Percentiles rank a stretch among this genome's conserved stretches.
Evolutionary conservation across 2,113 vertebrate species (phyloP).

Genomic region (Pithys albifrons): DNA sequence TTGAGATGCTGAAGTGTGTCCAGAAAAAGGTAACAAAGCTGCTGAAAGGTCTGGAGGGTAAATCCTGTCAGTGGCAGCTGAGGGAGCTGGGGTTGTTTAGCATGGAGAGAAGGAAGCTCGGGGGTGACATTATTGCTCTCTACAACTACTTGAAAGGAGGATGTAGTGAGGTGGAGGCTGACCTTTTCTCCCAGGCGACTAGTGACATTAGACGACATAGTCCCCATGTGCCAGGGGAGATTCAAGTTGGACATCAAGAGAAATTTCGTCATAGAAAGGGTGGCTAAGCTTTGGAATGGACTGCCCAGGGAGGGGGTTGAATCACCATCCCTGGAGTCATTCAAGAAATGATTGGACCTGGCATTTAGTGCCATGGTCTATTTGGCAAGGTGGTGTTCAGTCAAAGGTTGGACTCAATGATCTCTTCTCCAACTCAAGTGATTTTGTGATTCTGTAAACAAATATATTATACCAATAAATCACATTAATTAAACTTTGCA

Average conservation of each 20-base stretch:
- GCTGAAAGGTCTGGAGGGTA: not conserved
- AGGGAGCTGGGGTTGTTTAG: not conserved
- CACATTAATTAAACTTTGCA: not conserved
- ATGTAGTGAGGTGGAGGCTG: too few species aligned
- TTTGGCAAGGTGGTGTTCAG: not conserved
- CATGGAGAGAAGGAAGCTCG: not conserved
- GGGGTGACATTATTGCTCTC: not conserved
- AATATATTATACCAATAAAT: not conserved
- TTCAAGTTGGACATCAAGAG: not conserved
- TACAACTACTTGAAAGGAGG: not conserved
- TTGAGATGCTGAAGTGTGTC: not conserved
- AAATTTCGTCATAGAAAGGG: not conserved
- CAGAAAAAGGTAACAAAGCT: not conserved
- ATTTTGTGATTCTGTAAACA: not conserved
- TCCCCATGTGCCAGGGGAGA: not conserved
- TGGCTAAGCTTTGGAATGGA: not conserved
- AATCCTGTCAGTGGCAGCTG: not conserved
- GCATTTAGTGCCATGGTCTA: not conserved
- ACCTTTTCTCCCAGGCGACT: not conserved
- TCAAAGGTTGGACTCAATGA: not conserved
- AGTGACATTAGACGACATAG: not conserved
- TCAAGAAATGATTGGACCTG: not conserved
- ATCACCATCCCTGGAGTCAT: not conserved
- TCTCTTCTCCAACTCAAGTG: not conserved
- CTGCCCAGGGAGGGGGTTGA: not conserved